Evolutionary conservation across 1,140 invertebrate species (phyloP), one percentile per base, ranked within the genome.

Genomic region (Bathynomus jamesi): DNA sequence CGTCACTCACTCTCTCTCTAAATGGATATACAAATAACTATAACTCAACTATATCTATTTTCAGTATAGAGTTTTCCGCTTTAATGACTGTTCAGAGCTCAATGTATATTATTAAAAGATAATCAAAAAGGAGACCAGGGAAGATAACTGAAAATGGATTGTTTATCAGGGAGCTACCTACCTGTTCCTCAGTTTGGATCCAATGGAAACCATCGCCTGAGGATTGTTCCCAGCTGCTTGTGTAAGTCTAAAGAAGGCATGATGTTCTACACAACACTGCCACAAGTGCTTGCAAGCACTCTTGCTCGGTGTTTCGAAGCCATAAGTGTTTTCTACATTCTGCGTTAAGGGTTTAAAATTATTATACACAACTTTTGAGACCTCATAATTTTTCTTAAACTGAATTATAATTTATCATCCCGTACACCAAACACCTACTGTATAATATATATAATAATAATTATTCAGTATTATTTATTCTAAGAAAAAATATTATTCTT

Each of bases 191-290:
- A 90, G 87, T 80, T 89, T 86, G 71, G 89, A 87, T 74, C 89
- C 88, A 69, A 91, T 81, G 32, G 88, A 86, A 82, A 90, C 90
- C 73, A 90, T 86, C 81, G 91, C 87, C 75, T 87, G 83, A 79
- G 88, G 85, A 32, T 75, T 78, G 72, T 76, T 75, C 17, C 76
- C 72, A 2, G 85, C 69, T 17, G 66, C 89, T 83, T 86, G 91
- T 80, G 93, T 90, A 61, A 98, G 85, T 65, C 96, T 87, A 86
- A 98, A 99, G 86, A 99, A 99, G 3, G 93, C 92, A 83, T 99
- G 96, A 82, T 99, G 95, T 80, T 99, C 97, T 28, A 97, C 89
- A 79, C 95, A 97, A 84, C 96, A 99, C 79, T 96, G 95, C 95
- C 96, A 99, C 65, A 99, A 84, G 84, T 99, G 96, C 80, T 98